A percentile compares a stretch with the other conserved stretches of the same genome.
These are phyloP conservation scores for Burhinus bistriatus DNA, from an alignment of 2,113 vertebrate species.

Conservation along the genomic window DNA sequence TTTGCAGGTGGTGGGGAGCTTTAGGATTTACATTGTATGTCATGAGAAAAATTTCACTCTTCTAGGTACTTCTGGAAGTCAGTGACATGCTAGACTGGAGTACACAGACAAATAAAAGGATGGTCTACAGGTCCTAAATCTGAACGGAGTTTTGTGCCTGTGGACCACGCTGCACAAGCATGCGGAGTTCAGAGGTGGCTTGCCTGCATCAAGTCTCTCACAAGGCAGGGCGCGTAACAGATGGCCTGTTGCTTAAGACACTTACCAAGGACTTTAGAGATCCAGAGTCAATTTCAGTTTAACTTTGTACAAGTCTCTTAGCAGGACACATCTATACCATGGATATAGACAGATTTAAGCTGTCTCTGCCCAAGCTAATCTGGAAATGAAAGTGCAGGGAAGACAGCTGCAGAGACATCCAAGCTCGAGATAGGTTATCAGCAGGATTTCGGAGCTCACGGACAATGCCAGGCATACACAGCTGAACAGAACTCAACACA, in stretches of 20 bases:
- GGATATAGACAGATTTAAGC: constrained; percentile 10
- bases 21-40: not conserved
- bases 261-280: not conserved
- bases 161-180: not conserved
- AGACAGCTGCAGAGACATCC: not conserved
- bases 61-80: not conserved
- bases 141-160: not conserved
- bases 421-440: not conserved
- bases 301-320: constrained; percentile 20
- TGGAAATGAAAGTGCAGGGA: constrained; percentile 15
- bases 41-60: not conserved
- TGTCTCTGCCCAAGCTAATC: constrained; percentile 19
- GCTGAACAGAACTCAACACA: not conserved
- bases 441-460: not conserved
- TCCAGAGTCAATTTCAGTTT: constrained; percentile 25
- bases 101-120: not conserved
- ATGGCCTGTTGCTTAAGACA: constrained; percentile 36
- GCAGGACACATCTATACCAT: not conserved
- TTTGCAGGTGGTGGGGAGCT: not conserved
- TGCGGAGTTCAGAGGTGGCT: not conserved
- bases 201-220: not conserved
- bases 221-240: not conserved
- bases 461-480: not conserved
- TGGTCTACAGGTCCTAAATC: not conserved
- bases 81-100: not conserved